Percentiles rank a stretch among this genome's conserved stretches.
Conservation (phyloP, 2,888 invertebrate genomes). For the Caenorhabditis imperialis region DNA sequence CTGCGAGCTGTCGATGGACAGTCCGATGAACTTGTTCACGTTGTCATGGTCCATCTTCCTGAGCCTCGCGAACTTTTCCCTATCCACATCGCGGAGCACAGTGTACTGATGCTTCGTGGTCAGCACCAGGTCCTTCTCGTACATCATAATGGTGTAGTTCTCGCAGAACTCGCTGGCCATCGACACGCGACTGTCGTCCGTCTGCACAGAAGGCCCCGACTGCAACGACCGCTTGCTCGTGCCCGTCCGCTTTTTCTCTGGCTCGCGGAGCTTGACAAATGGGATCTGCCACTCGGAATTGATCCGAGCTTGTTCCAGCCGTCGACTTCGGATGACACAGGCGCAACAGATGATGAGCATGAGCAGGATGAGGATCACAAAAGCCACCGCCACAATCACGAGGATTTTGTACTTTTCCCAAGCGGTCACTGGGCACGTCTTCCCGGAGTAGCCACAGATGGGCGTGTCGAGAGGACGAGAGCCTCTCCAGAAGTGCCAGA, state of each 20-base stretch:
- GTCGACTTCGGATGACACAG: conserved; percentile 17
- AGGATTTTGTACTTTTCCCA: conserved; percentile 56
- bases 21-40: conserved; percentile 71
- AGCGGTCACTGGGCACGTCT: conserved; percentile 50
- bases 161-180: conserved; percentile 30
- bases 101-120: conserved; percentile 45
- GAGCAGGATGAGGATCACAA: conserved; percentile 34
- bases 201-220: conserved; percentile 14
- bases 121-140: conserved; percentile 56
- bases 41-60: conserved; percentile 35
- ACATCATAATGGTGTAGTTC: conserved; percentile 36
- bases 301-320: conserved; percentile 51
- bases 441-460: conserved; percentile 56
- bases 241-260: conserved; percentile 15
- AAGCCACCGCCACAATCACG: conserved; percentile 35
- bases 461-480: conserved; percentile 47
- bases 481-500: conserved; percentile 35
- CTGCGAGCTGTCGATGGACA: conserved; percentile 68
- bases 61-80: conserved; percentile 40
- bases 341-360: conserved; percentile 9
- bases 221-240: conserved; percentile 26
- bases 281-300: conserved; percentile 61
- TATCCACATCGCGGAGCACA: conserved; percentile 19
- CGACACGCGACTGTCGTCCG: conserved; percentile 14
- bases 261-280: conserved; percentile 23